A percentile compares a stretch with the other conserved stretches of the same genome.
phyloP scores from a whole-genome alignment of 2,888 invertebrate genomes.

The Melangyna quadrimaculata region DNA sequence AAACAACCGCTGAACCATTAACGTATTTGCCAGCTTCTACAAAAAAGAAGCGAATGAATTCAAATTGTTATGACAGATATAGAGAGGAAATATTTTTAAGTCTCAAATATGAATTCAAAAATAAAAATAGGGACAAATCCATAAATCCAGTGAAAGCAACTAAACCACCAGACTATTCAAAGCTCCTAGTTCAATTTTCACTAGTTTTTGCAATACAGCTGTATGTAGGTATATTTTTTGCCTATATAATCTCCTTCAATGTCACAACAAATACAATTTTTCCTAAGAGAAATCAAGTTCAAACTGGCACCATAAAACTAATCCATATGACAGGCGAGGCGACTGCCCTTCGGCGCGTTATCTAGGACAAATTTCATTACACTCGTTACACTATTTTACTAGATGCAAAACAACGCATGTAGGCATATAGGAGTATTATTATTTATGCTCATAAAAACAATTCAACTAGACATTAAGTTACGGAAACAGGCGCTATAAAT shows the following conservation, averaged over 20 bases:
- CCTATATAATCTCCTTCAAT: background rate
- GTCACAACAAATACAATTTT: slow-evolving; percentile 1
- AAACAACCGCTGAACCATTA: too few relatives aligned
- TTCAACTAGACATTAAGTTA: slow-evolving; percentile 33
- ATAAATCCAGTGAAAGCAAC: background rate
- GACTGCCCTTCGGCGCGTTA: slow-evolving; percentile 23
- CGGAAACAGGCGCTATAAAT: slow-evolving; percentile 35
- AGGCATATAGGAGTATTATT: background rate
- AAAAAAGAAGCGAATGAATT: too few relatives aligned
- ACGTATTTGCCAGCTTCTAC: too few relatives aligned
- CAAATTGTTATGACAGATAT: too few relatives aligned
- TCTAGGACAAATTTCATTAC: slow-evolving; percentile 44
- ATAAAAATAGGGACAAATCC: background rate
- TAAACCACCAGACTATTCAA: background rate
- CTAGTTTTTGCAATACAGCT: background rate
- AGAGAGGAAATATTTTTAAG: too few relatives aligned
- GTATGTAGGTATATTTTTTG: background rate
- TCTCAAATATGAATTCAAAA: too few relatives aligned
- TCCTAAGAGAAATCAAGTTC: slow-evolving; percentile 35
- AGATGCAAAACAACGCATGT: slow-evolving; percentile 16
- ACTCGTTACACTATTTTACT: slow-evolving; percentile 20
- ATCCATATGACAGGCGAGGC: slow-evolving; percentile 13
- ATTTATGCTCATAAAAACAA: slow-evolving; percentile 26
- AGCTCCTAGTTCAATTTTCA: background rate
- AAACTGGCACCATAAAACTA: slow-evolving; percentile 16